Evolutionary conservation across 2,888 invertebrate genomes (phyloP), one percentile per base, ranked within the genome.

Genomic region (Noctua comes): DNA sequence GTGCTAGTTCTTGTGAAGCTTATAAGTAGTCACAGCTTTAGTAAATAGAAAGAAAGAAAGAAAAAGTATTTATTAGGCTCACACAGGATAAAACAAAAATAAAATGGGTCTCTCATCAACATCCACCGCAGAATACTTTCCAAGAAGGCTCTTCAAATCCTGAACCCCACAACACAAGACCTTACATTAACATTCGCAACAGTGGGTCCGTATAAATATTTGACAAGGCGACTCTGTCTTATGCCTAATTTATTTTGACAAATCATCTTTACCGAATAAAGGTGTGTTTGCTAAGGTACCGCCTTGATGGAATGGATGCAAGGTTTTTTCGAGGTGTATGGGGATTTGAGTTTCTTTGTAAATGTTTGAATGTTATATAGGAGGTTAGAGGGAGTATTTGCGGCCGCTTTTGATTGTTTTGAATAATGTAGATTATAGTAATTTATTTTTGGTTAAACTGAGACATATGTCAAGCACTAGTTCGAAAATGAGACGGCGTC

Each of bases 211-310:
- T 91, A 94, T 96, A 96, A 96, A 96, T 96, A 96, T 96, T 96
- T 96, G 94, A 96, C 91, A 89, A 93, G 91, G 87, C 91, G 93
- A 93, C 95, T 85, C 77, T 95, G 95, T 95, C 96, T 96, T 96
- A 96, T 95, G 96, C 94, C 92, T 96, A 96, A 96, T 97, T 97
- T 97, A 96, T 96, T 96, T 96, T 96, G 96, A 96, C 95, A 95
- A 96, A 96, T 97, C 95, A 96, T 96, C 95, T 94, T 94, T 87
- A 90, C 86, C 86, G 88, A 86, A 91, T 90, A 91, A 91, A 93
- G 92, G 90, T 92, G 89, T 91, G 86, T 94, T 93, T 94, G 90
- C 87, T 76, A 75, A 91, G 89, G 90, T 84, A 69, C 84, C 80
- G 80, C 73, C 79, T 82, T 85, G 84, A 83, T 81, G 73, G 72